Percentiles rank a stretch among this genome's conserved stretches.
phyloP scores from a whole-genome alignment of 2,797 vertebrate genomes.

The Sitta carolinensis region DNA sequence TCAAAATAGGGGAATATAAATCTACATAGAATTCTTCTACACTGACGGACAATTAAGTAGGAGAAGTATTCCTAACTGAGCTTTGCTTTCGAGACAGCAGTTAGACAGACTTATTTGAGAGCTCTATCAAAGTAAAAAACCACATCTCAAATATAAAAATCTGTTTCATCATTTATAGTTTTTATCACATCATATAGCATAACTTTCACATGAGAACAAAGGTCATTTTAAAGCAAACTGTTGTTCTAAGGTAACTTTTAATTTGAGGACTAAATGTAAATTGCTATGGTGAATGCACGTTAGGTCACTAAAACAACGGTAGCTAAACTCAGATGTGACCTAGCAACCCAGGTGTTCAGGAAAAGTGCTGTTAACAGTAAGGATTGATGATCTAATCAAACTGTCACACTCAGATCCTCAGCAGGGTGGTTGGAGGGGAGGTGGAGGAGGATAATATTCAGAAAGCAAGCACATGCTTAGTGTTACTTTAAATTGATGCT shows the following conservation, averaged over 20 bases:
- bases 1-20: constrained; percentile 12
- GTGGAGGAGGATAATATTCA: constrained; percentile 85
- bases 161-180: constrained; percentile 54
- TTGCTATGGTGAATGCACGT: constrained; percentile 71
- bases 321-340: constrained; percentile 97
- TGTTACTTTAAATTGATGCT: constrained; percentile 97
- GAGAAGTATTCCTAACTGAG: constrained; percentile 22
- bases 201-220: constrained; percentile 55
- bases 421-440: constrained; percentile 85
- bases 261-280: constrained; percentile 79
- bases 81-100: not conserved
- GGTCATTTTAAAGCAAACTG: constrained; percentile 72
- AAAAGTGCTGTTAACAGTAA: constrained; percentile 98
- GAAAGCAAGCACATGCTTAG: constrained; percentile 95
- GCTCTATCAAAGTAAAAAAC: not conserved
- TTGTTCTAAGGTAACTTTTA: constrained; percentile 80
- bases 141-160: not conserved
- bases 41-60: not conserved
- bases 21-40: not conserved
- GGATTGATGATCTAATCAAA: constrained; percentile 99
- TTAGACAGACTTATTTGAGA: not conserved
- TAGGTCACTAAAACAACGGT: constrained; percentile 91
- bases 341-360: constrained; percentile 98
- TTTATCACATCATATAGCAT: constrained; percentile 52
- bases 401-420: constrained; percentile 92